A percentile compares a stretch with the other conserved stretches of the same genome.
phyloP scores from a whole-genome alignment of 2,797 vertebrate genomes.

The Taenioides sp. region DNA sequence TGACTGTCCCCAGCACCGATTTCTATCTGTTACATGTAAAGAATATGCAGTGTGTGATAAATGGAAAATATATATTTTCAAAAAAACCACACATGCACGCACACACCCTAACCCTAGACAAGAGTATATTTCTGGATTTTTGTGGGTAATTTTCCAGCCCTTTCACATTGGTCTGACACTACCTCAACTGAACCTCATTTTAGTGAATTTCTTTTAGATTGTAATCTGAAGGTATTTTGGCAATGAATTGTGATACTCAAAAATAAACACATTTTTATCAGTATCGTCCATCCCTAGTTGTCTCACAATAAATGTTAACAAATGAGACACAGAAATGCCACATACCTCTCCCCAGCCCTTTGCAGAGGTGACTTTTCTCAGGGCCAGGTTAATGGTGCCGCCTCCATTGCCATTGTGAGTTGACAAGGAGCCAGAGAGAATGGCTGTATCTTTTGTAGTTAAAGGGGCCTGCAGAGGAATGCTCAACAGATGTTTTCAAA shows the following conservation, averaged over 20 bases:
- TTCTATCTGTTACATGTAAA: constrained; percentile 81
- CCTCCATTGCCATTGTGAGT: constrained; percentile 98
- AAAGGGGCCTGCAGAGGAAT: constrained; percentile 85
- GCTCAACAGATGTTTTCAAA: neutral
- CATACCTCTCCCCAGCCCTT: constrained; percentile 97
- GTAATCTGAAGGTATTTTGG: too few relatives aligned
- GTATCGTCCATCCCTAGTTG: too few relatives aligned
- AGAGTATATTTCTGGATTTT: too few relatives aligned
- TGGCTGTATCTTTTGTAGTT: constrained; percentile 90
- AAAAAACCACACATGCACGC: too few relatives aligned
- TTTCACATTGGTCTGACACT: too few relatives aligned
- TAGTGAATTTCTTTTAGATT: too few relatives aligned
- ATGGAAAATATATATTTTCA: too few relatives aligned
- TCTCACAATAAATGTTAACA: neutral
- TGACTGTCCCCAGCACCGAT: constrained; percentile 94
- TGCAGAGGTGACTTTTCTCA: constrained; percentile 90
- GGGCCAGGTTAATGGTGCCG: constrained; percentile 89
- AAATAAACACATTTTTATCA: too few relatives aligned
- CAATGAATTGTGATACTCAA: too few relatives aligned
- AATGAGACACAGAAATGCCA: neutral
- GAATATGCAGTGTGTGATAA: neutral
- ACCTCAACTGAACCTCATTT: too few relatives aligned
- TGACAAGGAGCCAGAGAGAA: constrained; percentile 95
- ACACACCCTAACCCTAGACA: too few relatives aligned
- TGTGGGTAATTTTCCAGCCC: too few relatives aligned